These are phyloP conservation scores for Petrocephalus schoutedeni DNA, from an alignment of 2,797 vertebrate genomes.

Conservation along the genomic window DNA sequence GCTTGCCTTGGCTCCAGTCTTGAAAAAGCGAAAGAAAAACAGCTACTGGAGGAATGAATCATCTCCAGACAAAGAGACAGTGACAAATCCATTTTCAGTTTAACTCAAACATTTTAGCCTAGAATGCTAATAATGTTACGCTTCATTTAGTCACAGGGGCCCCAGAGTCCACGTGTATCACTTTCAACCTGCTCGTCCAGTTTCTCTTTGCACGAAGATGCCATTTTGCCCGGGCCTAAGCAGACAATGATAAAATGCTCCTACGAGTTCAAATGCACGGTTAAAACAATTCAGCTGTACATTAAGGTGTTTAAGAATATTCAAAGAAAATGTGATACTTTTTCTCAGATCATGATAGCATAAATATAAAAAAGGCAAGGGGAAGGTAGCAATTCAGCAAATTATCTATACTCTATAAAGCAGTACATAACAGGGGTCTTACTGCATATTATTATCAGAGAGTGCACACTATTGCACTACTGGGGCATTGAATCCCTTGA, in stretches of 20 bases:
- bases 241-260: not conserved
- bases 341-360: not conserved
- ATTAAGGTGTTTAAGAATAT: not conserved
- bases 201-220: conserved; percentile 31
- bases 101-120: conserved; percentile 56
- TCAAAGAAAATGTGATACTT: not conserved
- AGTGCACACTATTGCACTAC: not conserved
- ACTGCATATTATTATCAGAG: not conserved
- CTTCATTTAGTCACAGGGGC: conserved; percentile 47
- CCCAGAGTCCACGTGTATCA: conserved; percentile 48
- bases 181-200: conserved; percentile 52
- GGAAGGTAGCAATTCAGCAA: not conserved
- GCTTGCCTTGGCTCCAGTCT: conserved; percentile 54
- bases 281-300: not conserved
- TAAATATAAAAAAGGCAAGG: not conserved
- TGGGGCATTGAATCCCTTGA: not conserved
- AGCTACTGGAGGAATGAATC: conserved; percentile 49
- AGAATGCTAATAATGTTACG: conserved; percentile 60
- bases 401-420: not conserved
- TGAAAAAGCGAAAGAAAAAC: conserved; percentile 43
- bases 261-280: not conserved
- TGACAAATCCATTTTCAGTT: conserved; percentile 60
- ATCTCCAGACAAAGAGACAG: conserved; percentile 55
- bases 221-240: not conserved
- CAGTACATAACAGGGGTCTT: not conserved